These are phyloP conservation scores for Scaptomyza flava DNA, from an alignment of 2,888 invertebrate species.

Conservation along the genomic window DNA sequence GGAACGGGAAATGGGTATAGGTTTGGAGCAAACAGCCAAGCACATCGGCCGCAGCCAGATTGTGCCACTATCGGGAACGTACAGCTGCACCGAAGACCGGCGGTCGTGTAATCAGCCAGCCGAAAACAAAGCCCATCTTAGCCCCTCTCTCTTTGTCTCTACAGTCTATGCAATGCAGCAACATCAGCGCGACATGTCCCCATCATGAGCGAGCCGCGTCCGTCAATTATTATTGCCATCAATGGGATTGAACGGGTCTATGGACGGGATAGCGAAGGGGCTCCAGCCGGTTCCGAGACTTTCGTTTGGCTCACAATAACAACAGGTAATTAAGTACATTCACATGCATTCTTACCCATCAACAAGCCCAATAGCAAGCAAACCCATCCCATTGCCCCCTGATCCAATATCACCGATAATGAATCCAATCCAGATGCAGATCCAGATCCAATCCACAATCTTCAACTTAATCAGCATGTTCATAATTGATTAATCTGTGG, in stretches of 20 bases:
- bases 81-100: not conserved
- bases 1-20: conserved; percentile 13
- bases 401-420: not conserved
- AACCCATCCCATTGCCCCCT: not conserved
- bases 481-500: conserved; percentile 1
- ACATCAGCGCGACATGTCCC: conserved; percentile 69
- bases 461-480: not conserved
- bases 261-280: not conserved
- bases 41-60: conserved; percentile 10
- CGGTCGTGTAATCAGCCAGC: conserved; percentile 38
- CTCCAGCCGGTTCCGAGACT: conserved; percentile 26
- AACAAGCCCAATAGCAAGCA: not conserved
- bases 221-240: conserved; percentile 49
- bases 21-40: conserved; percentile 8
- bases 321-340: conserved; percentile 67
- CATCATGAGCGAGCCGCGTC: conserved; percentile 75
- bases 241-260: not conserved
- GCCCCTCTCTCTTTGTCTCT: not conserved
- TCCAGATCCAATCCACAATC: not conserved
- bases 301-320: conserved; percentile 25
- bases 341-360: not conserved
- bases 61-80: conserved; percentile 50
- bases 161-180: conserved; percentile 32
- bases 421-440: not conserved
- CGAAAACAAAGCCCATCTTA: too few species aligned